phyloP scores from a whole-genome alignment of 2,113 vertebrate species.

The Puma concolor region DNA sequence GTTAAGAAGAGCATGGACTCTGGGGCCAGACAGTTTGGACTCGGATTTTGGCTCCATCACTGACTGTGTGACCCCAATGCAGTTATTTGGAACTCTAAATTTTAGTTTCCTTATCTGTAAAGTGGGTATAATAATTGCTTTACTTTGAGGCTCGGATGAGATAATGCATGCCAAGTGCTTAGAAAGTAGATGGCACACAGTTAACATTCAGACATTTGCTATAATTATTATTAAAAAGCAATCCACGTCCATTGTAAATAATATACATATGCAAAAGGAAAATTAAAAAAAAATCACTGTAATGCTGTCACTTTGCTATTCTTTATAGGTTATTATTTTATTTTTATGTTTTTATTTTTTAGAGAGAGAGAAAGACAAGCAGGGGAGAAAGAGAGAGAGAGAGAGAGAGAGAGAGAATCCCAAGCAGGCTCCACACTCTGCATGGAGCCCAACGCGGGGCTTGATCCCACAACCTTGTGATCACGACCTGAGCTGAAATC shows the following conservation, averaged over 20 bases:
- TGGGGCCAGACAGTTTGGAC: background rate
- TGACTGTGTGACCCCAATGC: background rate
- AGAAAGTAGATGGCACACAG: background rate
- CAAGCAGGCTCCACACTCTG: too few relatives aligned
- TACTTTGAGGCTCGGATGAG: background rate
- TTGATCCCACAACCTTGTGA: too few relatives aligned
- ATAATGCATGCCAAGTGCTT: background rate
- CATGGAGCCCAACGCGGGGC: too few relatives aligned
- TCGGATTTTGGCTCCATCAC: background rate
- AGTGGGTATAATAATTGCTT: background rate
- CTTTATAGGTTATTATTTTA: background rate
- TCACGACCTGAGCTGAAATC: too few relatives aligned
- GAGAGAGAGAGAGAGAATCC: too few relatives aligned
- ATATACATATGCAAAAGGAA: background rate
- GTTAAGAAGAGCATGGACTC: background rate
- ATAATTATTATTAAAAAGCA: background rate
- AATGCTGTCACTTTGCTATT: background rate
- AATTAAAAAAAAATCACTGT: background rate
- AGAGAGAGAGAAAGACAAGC: too few relatives aligned
- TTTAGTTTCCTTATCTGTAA: background rate
- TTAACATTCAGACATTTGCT: background rate
- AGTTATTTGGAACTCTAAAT: too few relatives aligned
- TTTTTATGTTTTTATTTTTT: too few relatives aligned
- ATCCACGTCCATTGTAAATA: background rate
- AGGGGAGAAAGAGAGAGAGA: too few relatives aligned